Conservation (phyloP, 2,888 invertebrate species). For the Tenthredo scrophulariae region DNA sequence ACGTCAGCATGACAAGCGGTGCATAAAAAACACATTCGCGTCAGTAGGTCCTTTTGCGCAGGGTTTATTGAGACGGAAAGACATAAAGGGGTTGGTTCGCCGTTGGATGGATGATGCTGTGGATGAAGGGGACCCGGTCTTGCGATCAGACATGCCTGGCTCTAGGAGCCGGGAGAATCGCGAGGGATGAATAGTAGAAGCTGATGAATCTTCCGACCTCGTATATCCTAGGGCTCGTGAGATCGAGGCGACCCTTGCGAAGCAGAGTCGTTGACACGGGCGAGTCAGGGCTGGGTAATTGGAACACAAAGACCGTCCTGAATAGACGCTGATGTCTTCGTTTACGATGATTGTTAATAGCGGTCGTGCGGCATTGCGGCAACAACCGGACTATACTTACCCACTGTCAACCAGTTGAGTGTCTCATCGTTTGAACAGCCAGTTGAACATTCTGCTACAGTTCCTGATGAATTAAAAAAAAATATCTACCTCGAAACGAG, state of each 20-base stretch:
- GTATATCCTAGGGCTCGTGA: slow-evolving; percentile 36
- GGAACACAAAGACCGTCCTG: slow-evolving; percentile 61
- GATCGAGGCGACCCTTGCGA: slow-evolving; percentile 52
- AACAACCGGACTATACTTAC: slow-evolving; percentile 18
- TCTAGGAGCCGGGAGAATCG: slow-evolving; percentile 25
- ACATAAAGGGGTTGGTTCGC: slow-evolving; percentile 52
- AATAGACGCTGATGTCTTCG: slow-evolving; percentile 60
- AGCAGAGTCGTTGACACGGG: slow-evolving; percentile 57
- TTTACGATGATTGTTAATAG: slow-evolving; percentile 60
- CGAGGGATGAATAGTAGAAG: slow-evolving; percentile 28
- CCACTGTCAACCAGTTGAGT: background rate
- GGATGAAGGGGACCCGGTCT: slow-evolving; percentile 40
- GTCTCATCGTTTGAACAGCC: background rate
- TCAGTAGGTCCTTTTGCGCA: slow-evolving; percentile 54
- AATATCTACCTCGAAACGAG: background rate
- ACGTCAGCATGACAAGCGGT: slow-evolving; percentile 47
- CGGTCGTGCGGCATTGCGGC: background rate
- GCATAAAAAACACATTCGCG: slow-evolving; percentile 53
- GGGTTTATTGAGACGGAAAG: slow-evolving; percentile 55
- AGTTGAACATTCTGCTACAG: background rate
- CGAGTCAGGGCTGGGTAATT: slow-evolving; percentile 59
- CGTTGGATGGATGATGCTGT: slow-evolving; percentile 27
- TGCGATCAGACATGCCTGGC: slow-evolving; percentile 13
- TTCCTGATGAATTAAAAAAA: background rate
- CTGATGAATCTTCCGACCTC: slow-evolving; percentile 47